Evolutionary conservation across 2,888 invertebrate species (phyloP).

Genomic region (Volucella inflata): DNA sequence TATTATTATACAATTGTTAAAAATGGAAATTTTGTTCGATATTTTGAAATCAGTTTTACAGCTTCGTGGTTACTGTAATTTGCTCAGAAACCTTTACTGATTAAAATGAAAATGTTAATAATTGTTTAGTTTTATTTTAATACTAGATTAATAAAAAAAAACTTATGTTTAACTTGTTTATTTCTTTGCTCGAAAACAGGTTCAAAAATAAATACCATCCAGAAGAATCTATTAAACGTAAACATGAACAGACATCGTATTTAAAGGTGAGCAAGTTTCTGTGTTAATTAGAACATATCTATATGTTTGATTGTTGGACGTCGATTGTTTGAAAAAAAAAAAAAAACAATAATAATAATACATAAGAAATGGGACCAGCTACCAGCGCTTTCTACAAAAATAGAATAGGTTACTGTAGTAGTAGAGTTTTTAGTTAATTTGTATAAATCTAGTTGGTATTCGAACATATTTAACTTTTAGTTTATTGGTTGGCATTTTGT

Average conservation of each 20-base stretch:
- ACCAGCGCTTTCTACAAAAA: too few species aligned
- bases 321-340: neutral
- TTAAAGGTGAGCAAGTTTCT: slow-evolving; percentile 87
- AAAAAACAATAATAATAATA: too few species aligned
- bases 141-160: neutral
- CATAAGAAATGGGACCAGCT: too few species aligned
- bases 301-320: neutral
- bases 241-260: slow-evolving; percentile 92
- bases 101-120: neutral
- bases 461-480: too few species aligned
- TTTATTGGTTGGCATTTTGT: too few species aligned
- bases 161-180: slow-evolving; percentile 1
- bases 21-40: slow-evolving; percentile 4
- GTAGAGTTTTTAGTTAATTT: too few species aligned
- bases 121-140: neutral
- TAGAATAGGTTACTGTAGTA: too few species aligned
- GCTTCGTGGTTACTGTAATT: slow-evolving; percentile 37
- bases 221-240: slow-evolving; percentile 95
- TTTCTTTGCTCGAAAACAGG: slow-evolving; percentile 86
- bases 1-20: slow-evolving; percentile 1
- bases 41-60: slow-evolving; percentile 27
- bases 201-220: slow-evolving; percentile 99
- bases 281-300: neutral
- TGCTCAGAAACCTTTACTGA: slow-evolving; percentile 9
- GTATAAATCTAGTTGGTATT: too few species aligned